A percentile compares a stretch with the other conserved stretches of the same genome.
Conservation (phyloP, 2,113 vertebrate genomes). For the Pyrgilauda ruficollis region DNA sequence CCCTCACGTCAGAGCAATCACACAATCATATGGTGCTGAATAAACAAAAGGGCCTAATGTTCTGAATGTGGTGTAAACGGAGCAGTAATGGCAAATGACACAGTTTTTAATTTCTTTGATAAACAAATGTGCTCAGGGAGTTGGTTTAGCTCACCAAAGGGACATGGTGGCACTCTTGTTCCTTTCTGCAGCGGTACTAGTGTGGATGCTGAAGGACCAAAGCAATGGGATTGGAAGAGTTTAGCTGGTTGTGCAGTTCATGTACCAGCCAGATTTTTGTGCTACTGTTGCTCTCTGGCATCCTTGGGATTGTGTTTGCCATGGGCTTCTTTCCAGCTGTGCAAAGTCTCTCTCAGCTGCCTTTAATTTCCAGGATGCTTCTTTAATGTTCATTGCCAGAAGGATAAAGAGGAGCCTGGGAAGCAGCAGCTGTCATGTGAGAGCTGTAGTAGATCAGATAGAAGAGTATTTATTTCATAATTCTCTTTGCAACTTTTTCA, state of each 20-base stretch:
- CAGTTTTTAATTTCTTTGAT: neutral
- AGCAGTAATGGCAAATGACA: neutral
- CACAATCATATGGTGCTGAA: conserved; percentile 8
- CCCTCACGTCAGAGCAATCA: neutral
- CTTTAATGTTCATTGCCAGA: conserved; percentile 13
- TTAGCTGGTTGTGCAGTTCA: neutral
- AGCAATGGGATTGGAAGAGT: neutral
- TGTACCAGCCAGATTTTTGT: neutral
- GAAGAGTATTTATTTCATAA: neutral
- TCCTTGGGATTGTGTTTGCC: neutral
- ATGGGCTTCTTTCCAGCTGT: neutral
- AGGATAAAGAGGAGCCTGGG: neutral
- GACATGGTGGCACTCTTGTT: neutral
- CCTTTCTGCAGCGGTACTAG: neutral
- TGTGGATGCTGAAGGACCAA: neutral
- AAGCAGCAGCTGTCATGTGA: conserved; percentile 9
- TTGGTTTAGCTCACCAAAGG: neutral
- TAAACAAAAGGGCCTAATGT: conserved; percentile 21
- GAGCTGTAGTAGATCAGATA: neutral
- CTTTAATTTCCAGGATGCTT: conserved; percentile 18
- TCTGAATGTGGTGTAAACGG: neutral
- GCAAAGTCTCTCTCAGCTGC: neutral
- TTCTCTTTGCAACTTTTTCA: neutral
- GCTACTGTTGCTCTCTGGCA: neutral
- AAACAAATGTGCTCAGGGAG: neutral